Conservation (phyloP, 2,888 invertebrate species). For the Cerastoderma edule region DNA sequence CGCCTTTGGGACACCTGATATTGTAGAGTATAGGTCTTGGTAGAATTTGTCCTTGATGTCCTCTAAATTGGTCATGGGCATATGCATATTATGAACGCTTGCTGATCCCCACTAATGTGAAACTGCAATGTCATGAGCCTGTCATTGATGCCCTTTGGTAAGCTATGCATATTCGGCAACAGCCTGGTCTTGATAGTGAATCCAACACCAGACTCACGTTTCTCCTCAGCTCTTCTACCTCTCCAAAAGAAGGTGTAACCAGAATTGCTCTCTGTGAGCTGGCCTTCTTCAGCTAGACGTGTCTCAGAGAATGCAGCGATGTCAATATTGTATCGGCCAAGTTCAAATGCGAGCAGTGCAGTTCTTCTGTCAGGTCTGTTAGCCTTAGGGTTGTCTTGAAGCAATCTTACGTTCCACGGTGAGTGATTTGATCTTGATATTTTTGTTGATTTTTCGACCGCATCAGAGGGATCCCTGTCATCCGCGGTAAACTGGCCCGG, state of each 20-base stretch:
- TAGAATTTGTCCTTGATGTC: slow-evolving; percentile 26
- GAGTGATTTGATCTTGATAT: neutral
- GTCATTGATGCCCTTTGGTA: slow-evolving; percentile 8
- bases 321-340: slow-evolving; percentile 19
- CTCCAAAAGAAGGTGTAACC: slow-evolving; percentile 28
- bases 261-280: neutral
- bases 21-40: neutral
- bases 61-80: slow-evolving; percentile 29
- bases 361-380: slow-evolving; percentile 10
- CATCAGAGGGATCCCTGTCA: neutral
- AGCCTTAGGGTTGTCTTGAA: neutral
- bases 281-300: slow-evolving; percentile 4
- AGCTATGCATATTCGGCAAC: neutral
- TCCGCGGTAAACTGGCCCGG: slow-evolving; percentile 14
- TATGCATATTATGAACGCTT: slow-evolving; percentile 15
- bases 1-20: neutral
- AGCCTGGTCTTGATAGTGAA: slow-evolving; percentile 10
- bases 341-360: neutral
- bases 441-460: neutral
- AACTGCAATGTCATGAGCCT: slow-evolving; percentile 15
- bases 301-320: slow-evolving; percentile 24
- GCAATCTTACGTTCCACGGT: slow-evolving; percentile 19
- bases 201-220: slow-evolving; percentile 16
- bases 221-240: neutral
- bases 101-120: neutral